phyloP scores from a whole-genome alignment of 2,797 vertebrate genomes.

The Cossypha heuglini region DNA sequence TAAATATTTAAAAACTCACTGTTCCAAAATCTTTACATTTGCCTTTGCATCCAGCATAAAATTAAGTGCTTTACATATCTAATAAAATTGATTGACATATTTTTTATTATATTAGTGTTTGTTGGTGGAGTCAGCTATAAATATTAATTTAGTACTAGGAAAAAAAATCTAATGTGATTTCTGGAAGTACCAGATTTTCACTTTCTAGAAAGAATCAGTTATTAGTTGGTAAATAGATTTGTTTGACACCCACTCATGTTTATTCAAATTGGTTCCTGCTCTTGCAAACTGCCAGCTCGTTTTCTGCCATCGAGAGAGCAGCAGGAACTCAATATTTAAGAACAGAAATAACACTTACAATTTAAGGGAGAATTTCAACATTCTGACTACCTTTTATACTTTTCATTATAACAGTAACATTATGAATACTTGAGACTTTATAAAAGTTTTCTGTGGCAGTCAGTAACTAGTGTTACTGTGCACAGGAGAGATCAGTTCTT shows the following conservation, averaged over 20 bases:
- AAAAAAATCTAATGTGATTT: background rate
- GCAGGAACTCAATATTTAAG: background rate
- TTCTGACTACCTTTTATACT: conserved; percentile 5
- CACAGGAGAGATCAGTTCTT: background rate
- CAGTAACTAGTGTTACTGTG: background rate
- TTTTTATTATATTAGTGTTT: background rate
- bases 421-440: background rate
- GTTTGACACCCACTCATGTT: background rate
- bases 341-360: conserved; percentile 17
- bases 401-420: background rate
- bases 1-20: background rate
- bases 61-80: background rate
- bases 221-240: background rate
- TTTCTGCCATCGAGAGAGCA: background rate
- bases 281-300: conserved; percentile 10
- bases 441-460: background rate
- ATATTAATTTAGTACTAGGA: background rate
- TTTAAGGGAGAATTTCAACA: background rate
- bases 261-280: conserved; percentile 7
- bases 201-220: conserved; percentile 15
- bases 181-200: background rate
- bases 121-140: background rate
- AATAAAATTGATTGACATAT: background rate
- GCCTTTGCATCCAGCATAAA: background rate
- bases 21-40: background rate